A percentile compares a stretch with the other conserved stretches of the same genome.
These are phyloP conservation scores for Tauraco hartlaubi DNA, from an alignment of 2,797 vertebrate genomes.

Conservation along the genomic window DNA sequence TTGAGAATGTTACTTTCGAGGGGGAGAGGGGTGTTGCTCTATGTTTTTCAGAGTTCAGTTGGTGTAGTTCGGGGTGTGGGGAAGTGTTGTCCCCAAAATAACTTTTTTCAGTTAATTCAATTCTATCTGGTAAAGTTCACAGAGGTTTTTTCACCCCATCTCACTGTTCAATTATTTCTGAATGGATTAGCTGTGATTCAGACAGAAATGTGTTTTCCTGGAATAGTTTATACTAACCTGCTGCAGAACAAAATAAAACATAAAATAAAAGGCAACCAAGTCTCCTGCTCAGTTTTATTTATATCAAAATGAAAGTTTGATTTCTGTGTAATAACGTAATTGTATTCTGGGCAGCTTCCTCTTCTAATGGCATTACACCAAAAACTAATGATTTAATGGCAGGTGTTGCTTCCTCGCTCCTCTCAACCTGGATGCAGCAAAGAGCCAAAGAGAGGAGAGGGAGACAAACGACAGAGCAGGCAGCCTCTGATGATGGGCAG, in stretches of 20 bases:
- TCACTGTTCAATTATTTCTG: neutral
- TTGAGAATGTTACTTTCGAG: neutral
- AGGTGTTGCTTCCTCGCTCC: neutral
- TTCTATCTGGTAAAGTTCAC: constrained; percentile 1
- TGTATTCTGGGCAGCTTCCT: neutral
- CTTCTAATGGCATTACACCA: neutral
- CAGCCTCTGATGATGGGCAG: neutral
- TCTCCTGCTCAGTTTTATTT: neutral
- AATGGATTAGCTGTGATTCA: neutral
- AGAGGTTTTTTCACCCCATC: neutral
- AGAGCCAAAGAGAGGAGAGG: neutral
- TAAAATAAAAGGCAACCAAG: neutral
- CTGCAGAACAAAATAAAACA: neutral
- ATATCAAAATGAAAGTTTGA: neutral
- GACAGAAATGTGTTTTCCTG: constrained; percentile 14
- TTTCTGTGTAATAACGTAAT: neutral
- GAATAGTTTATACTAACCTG: neutral
- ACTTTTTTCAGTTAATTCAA: neutral
- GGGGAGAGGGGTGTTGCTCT: neutral
- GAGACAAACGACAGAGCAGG: neutral
- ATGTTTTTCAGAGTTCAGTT: neutral
- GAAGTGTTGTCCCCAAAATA: neutral
- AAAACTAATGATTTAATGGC: neutral
- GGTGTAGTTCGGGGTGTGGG: neutral
- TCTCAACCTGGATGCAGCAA: neutral